Percentiles rank a stretch among this genome's conserved stretches.
Evolutionary conservation across 2,797 vertebrate species (phyloP).

Genomic region (Manis crassicaudata): DNA sequence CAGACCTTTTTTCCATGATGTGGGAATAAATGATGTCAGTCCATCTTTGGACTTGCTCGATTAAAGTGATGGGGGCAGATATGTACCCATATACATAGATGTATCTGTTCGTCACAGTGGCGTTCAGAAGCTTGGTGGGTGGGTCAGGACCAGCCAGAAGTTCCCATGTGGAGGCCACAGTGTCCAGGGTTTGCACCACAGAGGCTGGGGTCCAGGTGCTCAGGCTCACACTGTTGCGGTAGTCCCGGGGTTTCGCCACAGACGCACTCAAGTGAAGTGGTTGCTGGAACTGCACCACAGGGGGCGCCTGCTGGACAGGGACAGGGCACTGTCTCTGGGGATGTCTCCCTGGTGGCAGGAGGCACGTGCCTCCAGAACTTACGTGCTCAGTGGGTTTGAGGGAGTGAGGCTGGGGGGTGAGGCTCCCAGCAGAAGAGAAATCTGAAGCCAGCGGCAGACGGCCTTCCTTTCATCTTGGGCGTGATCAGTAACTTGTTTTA

Average conservation of each 20-base stretch:
- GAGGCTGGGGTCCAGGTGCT: neutral
- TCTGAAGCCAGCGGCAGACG: neutral
- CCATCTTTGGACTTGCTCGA: neutral
- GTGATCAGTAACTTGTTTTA: neutral
- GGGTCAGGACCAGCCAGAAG: rapidly evolving
- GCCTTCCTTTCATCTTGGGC: neutral
- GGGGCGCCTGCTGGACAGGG: neutral
- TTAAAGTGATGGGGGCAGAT: neutral
- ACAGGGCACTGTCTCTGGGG: neutral
- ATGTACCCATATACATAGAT: rapidly evolving
- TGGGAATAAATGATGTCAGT: neutral
- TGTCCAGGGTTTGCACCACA: too few relatives aligned
- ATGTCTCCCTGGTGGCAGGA: neutral
- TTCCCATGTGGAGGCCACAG: neutral
- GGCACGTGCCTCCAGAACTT: neutral
- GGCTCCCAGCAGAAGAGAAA: neutral
- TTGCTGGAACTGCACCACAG: neutral
- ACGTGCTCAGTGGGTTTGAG: neutral
- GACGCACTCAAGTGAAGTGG: neutral
- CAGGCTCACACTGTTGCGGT: neutral
- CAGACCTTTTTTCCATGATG: neutral
- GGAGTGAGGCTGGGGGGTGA: neutral
- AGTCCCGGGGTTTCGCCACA: neutral
- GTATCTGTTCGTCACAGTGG: too few relatives aligned
- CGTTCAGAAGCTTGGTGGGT: neutral